Conservation (phyloP, 2,888 invertebrate species). For the Molanna angustata region DNA sequence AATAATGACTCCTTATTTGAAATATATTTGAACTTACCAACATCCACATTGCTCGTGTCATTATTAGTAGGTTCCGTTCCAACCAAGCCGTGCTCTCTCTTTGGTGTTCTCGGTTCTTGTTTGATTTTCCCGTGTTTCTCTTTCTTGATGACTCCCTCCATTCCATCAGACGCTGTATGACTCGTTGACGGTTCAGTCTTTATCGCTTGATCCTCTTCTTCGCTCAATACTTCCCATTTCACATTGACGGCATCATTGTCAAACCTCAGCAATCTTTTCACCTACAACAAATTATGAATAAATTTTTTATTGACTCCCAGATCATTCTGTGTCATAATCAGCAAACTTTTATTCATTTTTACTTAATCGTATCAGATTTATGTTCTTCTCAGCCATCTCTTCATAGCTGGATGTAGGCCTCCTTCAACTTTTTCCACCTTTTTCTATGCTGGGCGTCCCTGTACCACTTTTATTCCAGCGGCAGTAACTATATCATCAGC, state of each 20-base stretch:
- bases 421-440: too few species aligned
- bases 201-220: constrained; percentile 70
- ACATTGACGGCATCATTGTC: constrained; percentile 92
- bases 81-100: constrained; percentile 18
- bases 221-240: constrained; percentile 85
- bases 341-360: too few species aligned
- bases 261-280: constrained; percentile 83
- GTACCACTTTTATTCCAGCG: too few species aligned
- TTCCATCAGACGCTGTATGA: constrained; percentile 34
- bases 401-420: too few species aligned
- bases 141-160: constrained; percentile 37
- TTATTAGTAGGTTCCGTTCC: constrained; percentile 11
- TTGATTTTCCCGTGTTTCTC: constrained; percentile 39
- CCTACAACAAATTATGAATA: constrained; percentile 41
- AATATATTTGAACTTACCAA: constrained; percentile 19
- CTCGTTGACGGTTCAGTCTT: constrained; percentile 40
- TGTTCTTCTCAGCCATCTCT: too few species aligned
- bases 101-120: constrained; percentile 20
- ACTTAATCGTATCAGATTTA: too few species aligned
- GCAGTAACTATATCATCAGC: too few species aligned
- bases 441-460: too few species aligned
- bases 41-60: constrained; percentile 28
- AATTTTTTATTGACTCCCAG: too few species aligned
- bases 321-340: too few species aligned
- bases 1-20: too few species aligned